Percentiles rank a stretch among this genome's conserved stretches.
Evolutionary conservation across 2,797 vertebrate genomes (phyloP).

Genomic region (Sardinella longiceps): DNA sequence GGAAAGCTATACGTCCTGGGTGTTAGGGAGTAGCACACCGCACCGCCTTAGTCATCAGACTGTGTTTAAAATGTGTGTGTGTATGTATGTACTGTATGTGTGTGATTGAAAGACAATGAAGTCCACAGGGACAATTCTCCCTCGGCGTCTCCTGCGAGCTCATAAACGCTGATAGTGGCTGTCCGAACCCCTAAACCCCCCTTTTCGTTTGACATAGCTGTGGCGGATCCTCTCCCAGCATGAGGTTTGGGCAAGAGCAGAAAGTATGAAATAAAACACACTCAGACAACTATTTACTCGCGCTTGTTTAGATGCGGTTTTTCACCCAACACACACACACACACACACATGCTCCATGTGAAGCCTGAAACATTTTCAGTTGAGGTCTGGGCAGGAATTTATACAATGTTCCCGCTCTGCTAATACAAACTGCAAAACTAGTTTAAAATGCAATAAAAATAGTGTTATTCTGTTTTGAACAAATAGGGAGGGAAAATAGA

Average conservation of each 20-base stretch:
- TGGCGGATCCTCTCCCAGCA: conserved; percentile 42
- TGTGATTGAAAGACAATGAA: not conserved
- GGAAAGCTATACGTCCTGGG: not conserved
- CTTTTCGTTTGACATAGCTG: conserved; percentile 37
- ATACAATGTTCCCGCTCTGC: not conserved
- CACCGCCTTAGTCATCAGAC: not conserved
- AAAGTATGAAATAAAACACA: conserved; percentile 45
- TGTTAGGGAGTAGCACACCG: conserved; percentile 1
- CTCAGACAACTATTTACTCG: conserved; percentile 45
- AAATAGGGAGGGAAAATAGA: not conserved
- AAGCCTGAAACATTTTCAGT: conserved; percentile 31
- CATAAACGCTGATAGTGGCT: not conserved
- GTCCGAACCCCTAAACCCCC: conserved; percentile 14
- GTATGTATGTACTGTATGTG: not conserved
- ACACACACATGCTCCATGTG: conserved; percentile 28
- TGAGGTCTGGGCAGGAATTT: conserved; percentile 42
- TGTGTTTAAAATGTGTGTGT: not conserved
- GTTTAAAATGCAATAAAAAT: conserved; percentile 13
- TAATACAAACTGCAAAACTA: conserved; percentile 28
- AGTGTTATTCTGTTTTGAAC: not conserved
- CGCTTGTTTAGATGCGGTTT: conserved; percentile 41
- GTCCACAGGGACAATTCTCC: not conserved
- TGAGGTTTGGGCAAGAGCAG: conserved; percentile 47
- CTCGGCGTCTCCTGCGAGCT: conserved; percentile 16
- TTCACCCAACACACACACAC: conserved; percentile 21